Percentiles rank a stretch among this genome's conserved stretches.
phyloP scores from a whole-genome alignment of 2,113 vertebrate genomes.

The Phasianus colchicus region DNA sequence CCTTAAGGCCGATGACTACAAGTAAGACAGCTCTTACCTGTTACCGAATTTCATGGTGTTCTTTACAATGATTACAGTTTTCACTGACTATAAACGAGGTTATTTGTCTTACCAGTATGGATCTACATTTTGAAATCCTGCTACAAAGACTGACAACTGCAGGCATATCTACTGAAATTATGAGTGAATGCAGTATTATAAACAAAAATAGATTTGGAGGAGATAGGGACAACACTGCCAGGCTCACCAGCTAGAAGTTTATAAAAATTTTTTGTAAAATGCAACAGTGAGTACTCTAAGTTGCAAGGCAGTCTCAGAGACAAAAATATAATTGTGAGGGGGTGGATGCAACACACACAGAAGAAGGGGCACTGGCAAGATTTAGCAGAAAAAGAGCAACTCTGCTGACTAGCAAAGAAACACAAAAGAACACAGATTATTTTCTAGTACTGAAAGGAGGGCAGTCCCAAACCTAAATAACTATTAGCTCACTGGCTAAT shows the following conservation, averaged over 20 bases:
- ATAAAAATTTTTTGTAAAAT: background rate
- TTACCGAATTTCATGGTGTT: background rate
- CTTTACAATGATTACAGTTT: background rate
- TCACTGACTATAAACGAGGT: background rate
- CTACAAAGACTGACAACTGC: background rate
- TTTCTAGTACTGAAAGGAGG: slow-evolving; percentile 52
- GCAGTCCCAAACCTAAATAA: slow-evolving; percentile 17
- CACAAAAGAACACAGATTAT: slow-evolving; percentile 48
- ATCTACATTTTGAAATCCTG: slow-evolving; percentile 3
- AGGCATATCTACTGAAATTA: background rate
- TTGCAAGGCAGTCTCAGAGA: background rate
- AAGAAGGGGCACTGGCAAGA: slow-evolving; percentile 3
- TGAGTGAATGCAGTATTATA: background rate
- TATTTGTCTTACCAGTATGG: background rate
- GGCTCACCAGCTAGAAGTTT: background rate
- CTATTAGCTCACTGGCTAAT: background rate
- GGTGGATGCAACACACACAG: background rate
- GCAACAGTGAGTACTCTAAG: background rate
- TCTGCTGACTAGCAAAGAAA: slow-evolving; percentile 56
- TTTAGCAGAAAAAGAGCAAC: slow-evolving; percentile 68
- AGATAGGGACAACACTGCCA: background rate
- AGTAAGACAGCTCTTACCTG: background rate
- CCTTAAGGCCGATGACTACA: background rate
- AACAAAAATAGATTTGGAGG: background rate
- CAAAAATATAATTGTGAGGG: slow-evolving; percentile 4